Evolutionary conservation across 2,888 invertebrate species (phyloP), one percentile per base, ranked within the genome.

Genomic region (Agrotis puta): DNA sequence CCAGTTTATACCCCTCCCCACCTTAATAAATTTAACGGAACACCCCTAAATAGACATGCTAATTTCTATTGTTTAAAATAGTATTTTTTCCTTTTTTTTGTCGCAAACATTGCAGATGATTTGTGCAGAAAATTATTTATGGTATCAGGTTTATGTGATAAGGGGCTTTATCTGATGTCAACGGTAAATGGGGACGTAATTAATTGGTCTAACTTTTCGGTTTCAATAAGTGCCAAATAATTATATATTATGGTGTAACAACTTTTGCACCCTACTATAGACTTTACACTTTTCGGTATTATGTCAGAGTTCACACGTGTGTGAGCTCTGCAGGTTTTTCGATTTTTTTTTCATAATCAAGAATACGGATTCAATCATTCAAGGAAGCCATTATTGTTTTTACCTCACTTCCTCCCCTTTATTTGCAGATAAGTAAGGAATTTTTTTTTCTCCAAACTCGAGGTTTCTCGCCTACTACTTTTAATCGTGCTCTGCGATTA

Each of bases 11-110:
- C 84, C 83, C 73, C 78, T 63, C 84, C 72, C 81, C 68, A 71
- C 80, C 74, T 79, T 85, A 87, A 91, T 92, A 92, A 92, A 92
- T 92, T 92, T 90, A 89, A 89, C 81, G 85, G 70, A 87, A 86
- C 88, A 82, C 85, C 84, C 85, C 83, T 88, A 89, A 93, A 92
- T 87, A 88, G 91, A 87, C 87, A 90, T 89, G 90, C 90, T 91
- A 90, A 92, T 91, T 91, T 90, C 86, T 85, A 84, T 82, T 83
- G 84, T 89, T 87, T 83, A 84, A 85, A 85, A 86, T 82, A 77
- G 67, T 76, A 71, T 72, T 79, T 81, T 45, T 54, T 63, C 39
- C 2, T 67, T 58, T 68, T 64, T 68, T 64, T 63, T 73, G 64
- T 71, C 48, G 39, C 62, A 3, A 51, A 6, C 18, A 14, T 56